These are phyloP conservation scores for Todiramphus chloris DNA, from an alignment of 2,113 vertebrate species.

Conservation along the genomic window DNA sequence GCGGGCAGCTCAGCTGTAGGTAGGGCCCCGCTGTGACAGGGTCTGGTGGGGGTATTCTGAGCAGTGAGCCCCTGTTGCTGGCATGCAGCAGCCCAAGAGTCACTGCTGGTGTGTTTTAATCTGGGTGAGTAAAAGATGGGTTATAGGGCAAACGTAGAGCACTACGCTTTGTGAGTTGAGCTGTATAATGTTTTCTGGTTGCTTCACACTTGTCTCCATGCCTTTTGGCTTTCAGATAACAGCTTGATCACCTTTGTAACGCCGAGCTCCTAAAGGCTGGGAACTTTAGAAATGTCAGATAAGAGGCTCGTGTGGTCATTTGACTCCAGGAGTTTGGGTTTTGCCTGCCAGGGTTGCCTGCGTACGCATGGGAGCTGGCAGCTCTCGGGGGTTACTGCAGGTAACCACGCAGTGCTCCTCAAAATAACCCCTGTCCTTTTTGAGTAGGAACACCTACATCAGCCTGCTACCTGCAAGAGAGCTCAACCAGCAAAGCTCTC, in stretches of 20 bases:
- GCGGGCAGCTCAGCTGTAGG: fast-evolving
- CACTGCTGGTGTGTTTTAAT: not conserved
- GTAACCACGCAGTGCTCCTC: not conserved
- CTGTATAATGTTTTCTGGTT: not conserved
- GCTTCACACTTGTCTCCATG: not conserved
- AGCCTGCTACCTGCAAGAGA: not conserved
- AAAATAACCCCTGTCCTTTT: not conserved
- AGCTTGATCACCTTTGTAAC: not conserved
- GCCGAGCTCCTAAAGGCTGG: not conserved
- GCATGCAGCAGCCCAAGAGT: not conserved
- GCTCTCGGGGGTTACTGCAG: not conserved
- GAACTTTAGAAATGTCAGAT: not conserved
- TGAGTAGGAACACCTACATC: not conserved
- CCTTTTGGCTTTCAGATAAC: not conserved
- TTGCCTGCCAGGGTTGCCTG: not conserved
- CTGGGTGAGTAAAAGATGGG: not conserved
- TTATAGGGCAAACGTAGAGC: not conserved
- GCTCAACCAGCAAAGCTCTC: not conserved
- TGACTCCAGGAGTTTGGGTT: not conserved
- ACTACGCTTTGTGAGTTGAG: not conserved
- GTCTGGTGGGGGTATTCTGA: no score
- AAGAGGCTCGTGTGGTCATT: not conserved
- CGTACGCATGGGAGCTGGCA: not conserved
- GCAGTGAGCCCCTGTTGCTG: not conserved
- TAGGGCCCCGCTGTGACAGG: not conserved